Base-by-base conservation (phyloP, 2,888 invertebrate genomes). In the Anorthoa munda region DNA sequence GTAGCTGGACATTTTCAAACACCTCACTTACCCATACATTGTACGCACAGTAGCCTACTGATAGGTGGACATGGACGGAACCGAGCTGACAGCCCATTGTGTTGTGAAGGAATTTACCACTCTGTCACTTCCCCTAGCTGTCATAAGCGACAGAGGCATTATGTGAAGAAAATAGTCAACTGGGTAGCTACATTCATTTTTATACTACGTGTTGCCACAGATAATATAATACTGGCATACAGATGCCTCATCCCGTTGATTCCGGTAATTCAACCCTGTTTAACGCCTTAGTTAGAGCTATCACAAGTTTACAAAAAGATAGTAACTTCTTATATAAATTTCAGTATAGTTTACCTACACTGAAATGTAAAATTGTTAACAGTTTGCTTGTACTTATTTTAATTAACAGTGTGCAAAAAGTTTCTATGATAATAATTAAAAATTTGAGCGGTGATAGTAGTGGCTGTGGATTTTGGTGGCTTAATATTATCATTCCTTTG, bases 81-180 rank as follows among this genome's bases (percentile, higher is more conserved):
- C 48, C 15, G 9, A 12, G 15, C 48, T 39, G 48, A 73, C 55
- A 55, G 23, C 15, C 39, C 12, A 66, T 73, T 76, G 73, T 73
- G 77, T 66, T 55, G 66, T 15, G 31, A 55, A 26, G 53, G 46
- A 48, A 66, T 66, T 55, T 18, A 73, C 53, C 39, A 76, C 55
- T 73, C 55, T 66, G 55, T 66, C 73, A 66, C 77, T 66, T 73
- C 66, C 73, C 18, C 39, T 48, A 26, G 23, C 55, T 55, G 66
- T 76, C 48, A 65, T 48, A 76, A 65, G 39, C 9, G 77, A 73
- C 23, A 12, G 46, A 55, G 13, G 76, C 23, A 76, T 76, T 55
- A 73, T 75, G 66, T 76, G n/a, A 11, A 3, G n/a, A 45, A 45
- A 72, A 72, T 59, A 48, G 64, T 46, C 17, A 26, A 31, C n/a